Percentiles rank a stretch among this genome's conserved stretches.
These are phyloP conservation scores for Halcyon leucocephala DNA, from an alignment of 2,797 vertebrate species.

Conservation along the genomic window DNA sequence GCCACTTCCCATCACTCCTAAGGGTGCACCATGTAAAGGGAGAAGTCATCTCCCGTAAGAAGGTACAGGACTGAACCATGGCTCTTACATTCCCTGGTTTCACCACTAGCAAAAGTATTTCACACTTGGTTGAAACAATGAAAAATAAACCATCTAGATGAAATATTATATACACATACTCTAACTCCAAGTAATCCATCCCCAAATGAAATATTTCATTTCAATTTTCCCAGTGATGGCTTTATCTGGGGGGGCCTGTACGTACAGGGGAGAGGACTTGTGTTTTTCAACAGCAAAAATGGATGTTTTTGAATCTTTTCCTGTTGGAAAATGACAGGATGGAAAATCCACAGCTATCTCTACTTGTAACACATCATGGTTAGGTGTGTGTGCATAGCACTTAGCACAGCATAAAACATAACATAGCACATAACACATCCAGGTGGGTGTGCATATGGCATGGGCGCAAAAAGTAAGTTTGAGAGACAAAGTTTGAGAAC, in stretches of 20 bases:
- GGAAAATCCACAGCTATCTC: conserved; percentile 74
- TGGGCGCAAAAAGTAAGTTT: conserved; percentile 70
- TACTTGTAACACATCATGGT: conserved; percentile 71
- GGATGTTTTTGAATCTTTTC: conserved; percentile 62
- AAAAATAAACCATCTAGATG: neutral
- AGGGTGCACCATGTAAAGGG: neutral
- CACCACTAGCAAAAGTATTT: neutral
- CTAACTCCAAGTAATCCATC: neutral
- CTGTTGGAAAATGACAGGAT: conserved; percentile 69
- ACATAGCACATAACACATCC: conserved; percentile 74
- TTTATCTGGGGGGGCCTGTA: neutral
- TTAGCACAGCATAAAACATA: conserved; percentile 76
- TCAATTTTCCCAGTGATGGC: neutral
- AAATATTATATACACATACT: neutral
- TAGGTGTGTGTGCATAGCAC: conserved; percentile 73
- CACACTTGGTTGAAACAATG: neutral
- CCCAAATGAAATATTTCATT: neutral
- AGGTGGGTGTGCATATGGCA: conserved; percentile 75
- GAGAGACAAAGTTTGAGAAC: conserved; percentile 68
- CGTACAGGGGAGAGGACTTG: neutral
- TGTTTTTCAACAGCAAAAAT: conserved; percentile 49
- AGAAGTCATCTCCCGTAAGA: neutral
- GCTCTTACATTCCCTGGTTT: neutral
- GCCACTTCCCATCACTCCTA: neutral
- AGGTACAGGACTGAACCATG: neutral